phyloP scores from a whole-genome alignment of 2,113 vertebrate species.

The Gallinago undulata region DNA sequence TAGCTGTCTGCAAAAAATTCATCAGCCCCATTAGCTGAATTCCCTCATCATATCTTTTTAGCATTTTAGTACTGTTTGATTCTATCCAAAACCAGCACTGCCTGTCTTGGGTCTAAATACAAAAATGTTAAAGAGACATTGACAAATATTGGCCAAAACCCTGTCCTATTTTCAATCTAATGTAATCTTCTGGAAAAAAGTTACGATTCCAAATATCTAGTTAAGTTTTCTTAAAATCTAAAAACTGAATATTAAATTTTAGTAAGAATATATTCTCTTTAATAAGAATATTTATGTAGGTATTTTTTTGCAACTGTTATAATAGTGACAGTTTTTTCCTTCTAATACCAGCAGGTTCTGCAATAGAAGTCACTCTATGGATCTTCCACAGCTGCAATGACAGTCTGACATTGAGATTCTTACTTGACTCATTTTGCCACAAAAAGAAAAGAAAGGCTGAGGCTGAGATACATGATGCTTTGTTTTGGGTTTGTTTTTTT shows the following conservation, averaged over 20 bases:
- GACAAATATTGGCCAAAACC: background rate
- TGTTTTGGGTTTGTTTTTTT: too few relatives aligned
- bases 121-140: background rate
- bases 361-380: background rate
- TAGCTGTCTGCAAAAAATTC: background rate
- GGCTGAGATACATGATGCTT: background rate
- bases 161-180: background rate
- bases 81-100: background rate
- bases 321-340: fast-evolving
- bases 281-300: background rate
- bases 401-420: background rate
- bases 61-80: background rate
- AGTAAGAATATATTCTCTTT: background rate
- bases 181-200: background rate
- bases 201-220: background rate
- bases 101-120: background rate
- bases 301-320: background rate
- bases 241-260: background rate
- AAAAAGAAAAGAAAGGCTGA: background rate
- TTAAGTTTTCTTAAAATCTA: background rate
- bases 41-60: background rate
- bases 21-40: background rate
- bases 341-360: background rate
- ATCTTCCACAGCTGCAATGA: background rate
- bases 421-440: background rate